Percentiles rank a stretch among this genome's conserved stretches.
These are phyloP conservation scores for Luffia ferchaultella DNA, from an alignment of 2,888 invertebrate species.

Conservation along the genomic window DNA sequence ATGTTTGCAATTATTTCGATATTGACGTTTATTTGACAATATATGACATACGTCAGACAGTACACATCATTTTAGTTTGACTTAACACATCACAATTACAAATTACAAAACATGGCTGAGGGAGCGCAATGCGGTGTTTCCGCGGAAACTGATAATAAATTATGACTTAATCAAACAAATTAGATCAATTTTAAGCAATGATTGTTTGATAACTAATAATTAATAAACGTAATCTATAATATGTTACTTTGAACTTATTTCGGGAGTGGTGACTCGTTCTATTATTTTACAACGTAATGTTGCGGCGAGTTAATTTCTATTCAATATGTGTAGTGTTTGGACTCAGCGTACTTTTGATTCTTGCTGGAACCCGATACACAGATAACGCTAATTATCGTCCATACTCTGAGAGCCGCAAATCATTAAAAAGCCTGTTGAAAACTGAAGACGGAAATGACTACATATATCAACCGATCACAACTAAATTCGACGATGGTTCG, in stretches of 20 bases:
- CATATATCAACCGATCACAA: slow-evolving; percentile 34
- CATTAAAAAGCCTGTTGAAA: slow-evolving; percentile 64
- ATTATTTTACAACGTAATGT: slow-evolving; percentile 61
- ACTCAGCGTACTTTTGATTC: slow-evolving; percentile 57
- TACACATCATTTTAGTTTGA: slow-evolving; percentile 1
- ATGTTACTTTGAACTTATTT: too few species aligned
- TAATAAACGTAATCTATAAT: slow-evolving; percentile 21
- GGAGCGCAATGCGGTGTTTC: slow-evolving; percentile 64
- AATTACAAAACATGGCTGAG: slow-evolving; percentile 2
- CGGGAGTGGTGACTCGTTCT: too few species aligned
- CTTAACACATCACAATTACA: slow-evolving; percentile 20
- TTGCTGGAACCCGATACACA: slow-evolving; percentile 64
- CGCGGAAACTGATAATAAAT: slow-evolving; percentile 48
- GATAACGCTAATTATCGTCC: slow-evolving; percentile 59
- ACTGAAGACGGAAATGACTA: slow-evolving; percentile 60
- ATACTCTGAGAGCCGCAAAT: slow-evolving; percentile 45
- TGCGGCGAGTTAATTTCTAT: slow-evolving; percentile 59
- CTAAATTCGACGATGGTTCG: slow-evolving; percentile 41
- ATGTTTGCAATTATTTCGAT: too few species aligned
- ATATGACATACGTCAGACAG: too few species aligned
- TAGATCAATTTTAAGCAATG: slow-evolving; percentile 8
- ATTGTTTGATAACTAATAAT: slow-evolving; percentile 1
- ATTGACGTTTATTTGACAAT: too few species aligned
- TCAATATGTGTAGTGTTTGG: slow-evolving; percentile 62
- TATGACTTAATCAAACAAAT: slow-evolving; percentile 44